These are phyloP conservation scores for Pipa parva DNA, from an alignment of 2,113 vertebrate genomes.

Conservation along the genomic window DNA sequence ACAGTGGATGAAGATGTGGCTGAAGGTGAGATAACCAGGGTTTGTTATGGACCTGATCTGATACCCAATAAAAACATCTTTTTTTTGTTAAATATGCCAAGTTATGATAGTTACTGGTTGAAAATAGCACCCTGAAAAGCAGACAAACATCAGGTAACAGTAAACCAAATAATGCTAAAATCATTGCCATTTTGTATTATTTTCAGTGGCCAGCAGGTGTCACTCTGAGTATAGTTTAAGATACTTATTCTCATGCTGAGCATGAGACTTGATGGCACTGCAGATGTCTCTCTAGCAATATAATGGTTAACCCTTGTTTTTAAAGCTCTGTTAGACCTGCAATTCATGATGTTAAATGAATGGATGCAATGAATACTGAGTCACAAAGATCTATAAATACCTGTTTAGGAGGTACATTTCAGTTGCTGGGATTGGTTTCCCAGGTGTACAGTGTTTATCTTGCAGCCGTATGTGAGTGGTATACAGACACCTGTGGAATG, in stretches of 20 bases:
- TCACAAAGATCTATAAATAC: no score
- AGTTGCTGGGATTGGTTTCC: not conserved
- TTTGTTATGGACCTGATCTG: not conserved
- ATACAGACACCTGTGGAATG: not conserved
- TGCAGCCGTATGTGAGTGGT: not conserved
- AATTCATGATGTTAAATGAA: not conserved
- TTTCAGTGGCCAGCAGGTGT: conserved; percentile 4
- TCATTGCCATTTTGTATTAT: not conserved
- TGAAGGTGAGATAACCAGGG: conserved; percentile 72
- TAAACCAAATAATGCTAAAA: no score
- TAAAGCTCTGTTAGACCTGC: not conserved
- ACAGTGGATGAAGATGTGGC: conserved; percentile 91
- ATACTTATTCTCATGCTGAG: no score
- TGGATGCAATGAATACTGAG: not conserved
- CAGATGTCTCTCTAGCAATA: not conserved
- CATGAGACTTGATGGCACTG: no score
- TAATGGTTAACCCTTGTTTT: not conserved
- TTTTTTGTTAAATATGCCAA: no score
- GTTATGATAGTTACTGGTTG: no score
- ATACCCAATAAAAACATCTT: no score
- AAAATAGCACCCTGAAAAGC: no score
- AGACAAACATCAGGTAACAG: no score
- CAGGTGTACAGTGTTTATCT: not conserved
- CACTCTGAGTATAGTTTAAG: not conserved
- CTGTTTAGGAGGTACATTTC: not conserved